Evolutionary conservation across 2,797 vertebrate species (phyloP), one percentile per base, ranked within the genome.

Genomic region (Neopelma chrysocephalum): DNA sequence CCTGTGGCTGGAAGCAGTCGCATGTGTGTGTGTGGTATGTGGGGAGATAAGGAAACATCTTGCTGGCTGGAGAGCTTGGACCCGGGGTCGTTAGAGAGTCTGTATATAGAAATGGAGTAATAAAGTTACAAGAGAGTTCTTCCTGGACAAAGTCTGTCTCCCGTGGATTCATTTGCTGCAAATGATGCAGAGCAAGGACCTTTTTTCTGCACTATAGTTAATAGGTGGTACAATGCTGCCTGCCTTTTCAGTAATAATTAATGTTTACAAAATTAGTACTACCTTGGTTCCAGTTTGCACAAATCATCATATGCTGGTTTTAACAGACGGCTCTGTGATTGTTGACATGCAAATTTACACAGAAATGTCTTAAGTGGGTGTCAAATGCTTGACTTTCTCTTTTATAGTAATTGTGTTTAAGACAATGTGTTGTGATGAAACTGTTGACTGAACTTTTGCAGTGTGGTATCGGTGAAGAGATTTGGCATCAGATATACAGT

Each of bases 241-340:
- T 68, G 12, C 10, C n/a, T 73, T 85, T 88, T 50, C 48, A 51
- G 12, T 56, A 77, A 43, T 54, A 82, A 34, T 66, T 73, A 54
- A 38, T 42, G 6, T 54, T 58, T 77, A 68, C 32, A 51, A 83
- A 80, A 73, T 77, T 38, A 45, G 4, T 13, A 3, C 81, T 87
- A 77, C 34, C 66, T 94, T 85, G 50, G 82, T 90, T 96, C 36
- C 43, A 69, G 60, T 95, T 93, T 75, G 48, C 51, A 89, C 34
- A 45, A 72, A 65, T 62, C 73, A 56, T 48, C 53, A 40, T 23
- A 14, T 21, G 32, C 38, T 87, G 45, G 27, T 45, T 58, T 88
- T 58, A n/a, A 84, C 32, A 87, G 22, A 58, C 6, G 8, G 13
- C n/a, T 26, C 12, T 36, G 45, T 96, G 43, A 69, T 69, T 82